Evolutionary conservation across 2,113 vertebrate species (phyloP), one percentile per base, ranked within the genome.

Genomic region (Taxidea taxus): DNA sequence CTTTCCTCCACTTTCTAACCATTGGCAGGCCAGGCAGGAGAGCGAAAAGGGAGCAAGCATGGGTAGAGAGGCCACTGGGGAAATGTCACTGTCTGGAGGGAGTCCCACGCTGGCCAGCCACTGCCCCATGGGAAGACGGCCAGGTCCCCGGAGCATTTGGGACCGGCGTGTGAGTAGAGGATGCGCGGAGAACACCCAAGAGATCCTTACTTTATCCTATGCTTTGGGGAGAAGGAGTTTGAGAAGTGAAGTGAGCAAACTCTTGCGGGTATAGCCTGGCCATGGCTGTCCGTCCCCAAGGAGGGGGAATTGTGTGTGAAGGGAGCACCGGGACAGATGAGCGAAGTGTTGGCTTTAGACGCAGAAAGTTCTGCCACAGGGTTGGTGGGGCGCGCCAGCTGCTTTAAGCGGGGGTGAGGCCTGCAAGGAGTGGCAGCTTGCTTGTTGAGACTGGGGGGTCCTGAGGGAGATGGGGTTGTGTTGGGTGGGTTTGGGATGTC

Each of bases 131-230:
- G 42, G 42, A 44, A 29, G 72, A 16, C 4, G 8, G 74, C 74
- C 74, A 47, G 74, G 74, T 77, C 25, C 16, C 72, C 18, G 72
- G 42, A 75, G 72, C 4, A 4, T 44, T 75, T 18, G 72, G 27
- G 27, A 31, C 42, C 27, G 6, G 42, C 13, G 0, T 47, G 72
- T 47, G 27, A 18, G 27, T 44, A 47, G 7, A 47, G 72, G 72
- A 47, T 7, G 1, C 27, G 25, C 1, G 0, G 25, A 47, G 74
- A 44, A 10, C 14, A 18, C 7, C 39, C 8, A 10, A 15, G 27
- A 27, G 74, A 10, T 15, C 14, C 6, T 74, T 42, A 7, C 6
- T 27, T 74, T 44, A 42, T 29, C 39, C 72, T 44, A 8, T 29
- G 23, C 13, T 3, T 7, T 44, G 25, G 39, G 39, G 39, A 74